These are phyloP conservation scores for Pelochelys cantorii DNA, from an alignment of 2,797 vertebrate species.

Conservation along the genomic window DNA sequence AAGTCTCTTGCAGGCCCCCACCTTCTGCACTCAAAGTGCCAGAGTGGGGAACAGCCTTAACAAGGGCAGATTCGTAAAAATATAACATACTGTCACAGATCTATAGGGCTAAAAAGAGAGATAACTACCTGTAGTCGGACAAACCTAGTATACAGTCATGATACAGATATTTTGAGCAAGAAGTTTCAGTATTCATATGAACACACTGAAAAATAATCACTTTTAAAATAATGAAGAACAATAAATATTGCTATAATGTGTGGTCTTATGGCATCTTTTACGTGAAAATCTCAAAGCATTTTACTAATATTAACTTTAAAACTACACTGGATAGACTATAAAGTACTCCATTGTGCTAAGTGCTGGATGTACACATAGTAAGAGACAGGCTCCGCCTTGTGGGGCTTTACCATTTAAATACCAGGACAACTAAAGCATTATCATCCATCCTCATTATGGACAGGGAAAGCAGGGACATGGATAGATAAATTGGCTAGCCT, in stretches of 20 bases:
- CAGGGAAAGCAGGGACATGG: not conserved
- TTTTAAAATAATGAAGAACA: not conserved
- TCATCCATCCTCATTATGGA: not conserved
- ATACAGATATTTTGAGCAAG: not conserved
- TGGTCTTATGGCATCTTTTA: no score
- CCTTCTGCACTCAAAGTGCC: no score
- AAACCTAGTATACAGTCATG: not conserved
- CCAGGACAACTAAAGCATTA: not conserved
- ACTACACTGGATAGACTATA: no score
- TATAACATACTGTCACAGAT: not conserved
- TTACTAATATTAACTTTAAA: no score
- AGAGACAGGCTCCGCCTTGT: not conserved
- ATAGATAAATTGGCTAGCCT: not conserved
- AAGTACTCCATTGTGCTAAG: not conserved
- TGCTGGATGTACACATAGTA: not conserved
- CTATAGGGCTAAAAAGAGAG: not conserved
- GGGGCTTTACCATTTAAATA: not conserved
- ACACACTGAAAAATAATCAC: not conserved
- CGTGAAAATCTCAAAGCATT: no score
- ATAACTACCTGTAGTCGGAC: not conserved
- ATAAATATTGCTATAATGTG: no score
- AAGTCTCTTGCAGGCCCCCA: no score
- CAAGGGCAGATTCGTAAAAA: not conserved
- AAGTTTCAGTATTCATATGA: not conserved
- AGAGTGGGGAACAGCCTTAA: no score